Evolutionary conservation across 2,797 vertebrate genomes (phyloP), one percentile per base, ranked within the genome.

Genomic region (Carcharodon carcharias): DNA sequence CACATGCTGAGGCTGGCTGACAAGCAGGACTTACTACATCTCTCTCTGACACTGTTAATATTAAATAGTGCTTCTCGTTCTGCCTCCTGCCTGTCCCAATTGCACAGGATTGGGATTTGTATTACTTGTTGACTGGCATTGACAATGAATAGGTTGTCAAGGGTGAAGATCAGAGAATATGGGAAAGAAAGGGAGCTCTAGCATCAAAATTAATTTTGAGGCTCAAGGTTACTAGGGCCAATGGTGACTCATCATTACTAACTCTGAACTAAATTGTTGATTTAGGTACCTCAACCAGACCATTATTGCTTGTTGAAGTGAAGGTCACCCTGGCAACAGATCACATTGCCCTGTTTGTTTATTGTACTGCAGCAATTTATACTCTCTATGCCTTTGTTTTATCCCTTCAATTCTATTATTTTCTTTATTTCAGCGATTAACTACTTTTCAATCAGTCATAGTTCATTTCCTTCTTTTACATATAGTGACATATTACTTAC

Each of bases 191-290:
- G 50, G 2, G 67, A n/a, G 50, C 45, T 16, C 28, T 6, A 31
- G 50, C 18, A 35, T 77, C 94, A 95, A 77, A 95, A 95, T 95
- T 95, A 95, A 95, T 95, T 95, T 95, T 95, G 16, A 73, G 45
- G 67, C 23, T 5, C 93, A 69, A 95, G 93, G 67, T 50, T 95
- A 56, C 50, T n/a, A 3, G 69, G 45, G 69, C 45, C 28, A 73
- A 73, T 95, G 31, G 31, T 95, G 94, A 95, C 94, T 77, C 67
- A 77, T 77, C 14, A 28, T 73, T 77, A 54, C 94, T 58, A 35
- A 12, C 50, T 69, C 50, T 56, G 94, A 95, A 73, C 94, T 73
- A 77, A 95, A 95, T 71, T 77, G 69, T 58, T 95, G 94, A 77
- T 56, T 95, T 73, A n/a, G 94, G 77, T 73, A 73, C 31, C 31